Percentiles rank a stretch among this genome's conserved stretches.
Conservation (phyloP, 2,113 vertebrate genomes). For the Pituophis catenifer region DNA sequence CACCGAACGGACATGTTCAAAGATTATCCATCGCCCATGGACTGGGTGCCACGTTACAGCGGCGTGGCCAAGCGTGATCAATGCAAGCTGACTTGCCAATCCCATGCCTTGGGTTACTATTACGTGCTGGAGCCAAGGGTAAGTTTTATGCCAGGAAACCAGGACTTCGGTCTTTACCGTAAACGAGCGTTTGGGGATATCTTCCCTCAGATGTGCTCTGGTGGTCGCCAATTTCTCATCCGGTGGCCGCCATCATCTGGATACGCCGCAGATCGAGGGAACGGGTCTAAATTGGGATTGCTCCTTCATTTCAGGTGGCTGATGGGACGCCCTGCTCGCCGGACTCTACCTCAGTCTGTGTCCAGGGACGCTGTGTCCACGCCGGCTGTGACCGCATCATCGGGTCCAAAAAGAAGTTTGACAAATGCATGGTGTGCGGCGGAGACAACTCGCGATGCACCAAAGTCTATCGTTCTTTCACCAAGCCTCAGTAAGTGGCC, state of each 20-base stretch:
- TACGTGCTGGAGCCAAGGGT: constrained; percentile 68
- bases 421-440: constrained; percentile 73
- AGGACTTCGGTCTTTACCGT: fast-evolving
- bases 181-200: background rate
- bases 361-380: constrained; percentile 72
- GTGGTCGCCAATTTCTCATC: background rate
- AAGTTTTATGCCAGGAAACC: background rate
- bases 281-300: background rate
- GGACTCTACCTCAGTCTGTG: constrained; percentile 66
- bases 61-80: constrained; percentile 61
- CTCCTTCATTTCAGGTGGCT: constrained; percentile 52
- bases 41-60: constrained; percentile 70
- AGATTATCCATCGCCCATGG: constrained; percentile 63
- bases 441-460: constrained; percentile 66
- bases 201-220: background rate
- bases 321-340: constrained; percentile 73
- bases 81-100: constrained; percentile 74
- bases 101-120: constrained; percentile 67
- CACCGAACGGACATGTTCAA: constrained; percentile 62
- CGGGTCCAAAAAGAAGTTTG: constrained; percentile 73
- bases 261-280: background rate
- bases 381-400: constrained; percentile 70
- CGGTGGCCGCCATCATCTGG: background rate
- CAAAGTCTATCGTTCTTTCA: constrained; percentile 68
- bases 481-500: constrained; percentile 59